These are phyloP conservation scores for Thecophora atra DNA, from an alignment of 2,888 invertebrate species.

Conservation along the genomic window DNA sequence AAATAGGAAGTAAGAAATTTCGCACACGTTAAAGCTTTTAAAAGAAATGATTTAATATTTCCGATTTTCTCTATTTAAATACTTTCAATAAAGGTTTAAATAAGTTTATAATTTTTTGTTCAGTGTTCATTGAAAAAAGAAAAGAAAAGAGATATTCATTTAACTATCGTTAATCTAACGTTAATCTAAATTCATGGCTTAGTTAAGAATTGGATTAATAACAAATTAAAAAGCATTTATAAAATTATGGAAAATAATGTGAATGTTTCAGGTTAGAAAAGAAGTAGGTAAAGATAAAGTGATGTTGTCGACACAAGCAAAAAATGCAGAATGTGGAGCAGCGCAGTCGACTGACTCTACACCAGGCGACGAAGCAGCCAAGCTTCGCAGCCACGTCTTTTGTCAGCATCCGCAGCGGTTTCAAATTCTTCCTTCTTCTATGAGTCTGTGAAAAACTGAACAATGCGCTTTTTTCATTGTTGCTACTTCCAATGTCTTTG, in stretches of 20 bases:
- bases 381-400: background rate
- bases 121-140: background rate
- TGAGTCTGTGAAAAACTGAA: too few relatives aligned
- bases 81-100: background rate
- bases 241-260: background rate
- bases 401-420: background rate
- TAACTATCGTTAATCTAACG: background rate
- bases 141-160: background rate
- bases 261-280: too few relatives aligned
- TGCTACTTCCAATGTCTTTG: too few relatives aligned
- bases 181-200: background rate
- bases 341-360: background rate
- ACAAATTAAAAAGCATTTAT: slow-evolving; percentile 1
- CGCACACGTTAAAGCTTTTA: background rate
- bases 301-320: too few relatives aligned
- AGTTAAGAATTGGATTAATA: background rate
- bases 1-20: too few relatives aligned
- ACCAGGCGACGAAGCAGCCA: background rate
- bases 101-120: background rate
- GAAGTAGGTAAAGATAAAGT: too few relatives aligned
- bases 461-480: too few relatives aligned
- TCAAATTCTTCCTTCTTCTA: too few relatives aligned
- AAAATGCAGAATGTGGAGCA: background rate
- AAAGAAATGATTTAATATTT: background rate
- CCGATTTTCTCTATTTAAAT: background rate